Evolutionary conservation across 2,888 invertebrate genomes (phyloP).

Genomic region (Sphaerophoria rueppellii): DNA sequence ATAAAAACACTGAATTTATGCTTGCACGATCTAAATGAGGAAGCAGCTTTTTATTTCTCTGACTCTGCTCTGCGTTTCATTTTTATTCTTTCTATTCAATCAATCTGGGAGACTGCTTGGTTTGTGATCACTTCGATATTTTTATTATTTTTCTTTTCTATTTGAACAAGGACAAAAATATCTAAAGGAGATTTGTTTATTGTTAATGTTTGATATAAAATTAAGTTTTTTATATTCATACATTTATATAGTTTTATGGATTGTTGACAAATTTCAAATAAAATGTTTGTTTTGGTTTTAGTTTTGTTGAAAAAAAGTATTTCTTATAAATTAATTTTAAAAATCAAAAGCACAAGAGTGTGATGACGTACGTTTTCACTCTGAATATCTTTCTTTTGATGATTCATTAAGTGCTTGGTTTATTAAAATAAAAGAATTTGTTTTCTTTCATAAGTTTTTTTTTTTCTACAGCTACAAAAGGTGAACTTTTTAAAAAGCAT

Average conservation of each 20-base stretch:
- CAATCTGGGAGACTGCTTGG: constrained; percentile 21
- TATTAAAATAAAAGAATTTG: too few species aligned
- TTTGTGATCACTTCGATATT: neutral
- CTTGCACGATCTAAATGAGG: constrained; percentile 17
- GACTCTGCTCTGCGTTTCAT: neutral
- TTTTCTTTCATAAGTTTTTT: too few species aligned
- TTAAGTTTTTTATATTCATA: neutral
- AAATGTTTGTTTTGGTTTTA: too few species aligned
- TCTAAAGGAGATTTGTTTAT: constrained; percentile 19
- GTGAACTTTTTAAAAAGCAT: too few species aligned
- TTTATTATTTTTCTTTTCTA: constrained; percentile 2
- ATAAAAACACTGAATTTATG: constrained; percentile 27
- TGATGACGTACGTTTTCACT: too few species aligned
- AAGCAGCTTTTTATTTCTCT: neutral
- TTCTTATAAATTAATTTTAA: too few species aligned
- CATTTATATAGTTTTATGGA: neutral
- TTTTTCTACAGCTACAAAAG: too few species aligned
- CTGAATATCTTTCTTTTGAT: too few species aligned
- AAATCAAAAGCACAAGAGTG: too few species aligned
- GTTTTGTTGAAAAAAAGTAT: too few species aligned
- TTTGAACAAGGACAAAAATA: constrained; percentile 32
- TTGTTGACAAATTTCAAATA: neutral
- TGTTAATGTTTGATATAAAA: constrained; percentile 19
- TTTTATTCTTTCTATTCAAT: neutral
- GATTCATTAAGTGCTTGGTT: too few species aligned